A percentile compares a stretch with the other conserved stretches of the same genome.
These are phyloP conservation scores for Oryzias dopingdopingensis DNA, from an alignment of 2,797 vertebrate genomes.

Conservation along the genomic window DNA sequence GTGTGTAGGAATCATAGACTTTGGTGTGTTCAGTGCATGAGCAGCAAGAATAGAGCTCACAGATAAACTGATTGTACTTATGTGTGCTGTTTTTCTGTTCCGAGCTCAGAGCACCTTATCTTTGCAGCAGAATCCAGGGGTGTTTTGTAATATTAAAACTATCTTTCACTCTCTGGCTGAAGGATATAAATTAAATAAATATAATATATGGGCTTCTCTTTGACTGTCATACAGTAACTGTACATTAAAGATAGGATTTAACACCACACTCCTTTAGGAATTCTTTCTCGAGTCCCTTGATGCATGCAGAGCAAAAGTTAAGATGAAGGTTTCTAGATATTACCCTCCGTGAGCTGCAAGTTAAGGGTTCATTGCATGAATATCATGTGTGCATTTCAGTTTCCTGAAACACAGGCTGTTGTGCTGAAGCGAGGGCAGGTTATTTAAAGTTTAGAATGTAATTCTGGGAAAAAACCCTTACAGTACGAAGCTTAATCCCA, in stretches of 20 bases:
- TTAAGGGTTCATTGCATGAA: constrained; percentile 42
- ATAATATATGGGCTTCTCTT: constrained; percentile 55
- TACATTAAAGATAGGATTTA: constrained; percentile 57
- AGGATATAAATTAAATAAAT: constrained; percentile 66
- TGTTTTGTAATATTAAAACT: constrained; percentile 71
- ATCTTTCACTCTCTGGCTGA: constrained; percentile 65
- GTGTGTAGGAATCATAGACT: constrained; percentile 62
- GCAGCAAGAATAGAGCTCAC: constrained; percentile 52
- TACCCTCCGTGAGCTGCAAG: constrained; percentile 47
- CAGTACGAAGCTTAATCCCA: constrained; percentile 73
- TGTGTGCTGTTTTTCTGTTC: constrained; percentile 44
- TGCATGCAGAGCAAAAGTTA: constrained; percentile 30
- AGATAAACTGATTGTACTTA: constrained; percentile 60
- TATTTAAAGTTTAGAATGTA: constrained; percentile 65
- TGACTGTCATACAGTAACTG: constrained; percentile 8
- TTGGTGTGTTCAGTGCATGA: constrained; percentile 56
- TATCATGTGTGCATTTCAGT: constrained; percentile 38
- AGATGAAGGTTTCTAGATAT: constrained; percentile 53
- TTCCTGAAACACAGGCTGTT: constrained; percentile 36
- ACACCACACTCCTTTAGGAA: constrained; percentile 35
- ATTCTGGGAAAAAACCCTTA: constrained; percentile 58
- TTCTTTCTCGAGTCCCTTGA: constrained; percentile 53
- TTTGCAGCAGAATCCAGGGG: constrained; percentile 52
- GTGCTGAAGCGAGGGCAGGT: constrained; percentile 43
- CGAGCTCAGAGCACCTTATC: constrained; percentile 58